These are phyloP conservation scores for Torymus tubicola DNA, from an alignment of 2,888 invertebrate species.

Conservation along the genomic window DNA sequence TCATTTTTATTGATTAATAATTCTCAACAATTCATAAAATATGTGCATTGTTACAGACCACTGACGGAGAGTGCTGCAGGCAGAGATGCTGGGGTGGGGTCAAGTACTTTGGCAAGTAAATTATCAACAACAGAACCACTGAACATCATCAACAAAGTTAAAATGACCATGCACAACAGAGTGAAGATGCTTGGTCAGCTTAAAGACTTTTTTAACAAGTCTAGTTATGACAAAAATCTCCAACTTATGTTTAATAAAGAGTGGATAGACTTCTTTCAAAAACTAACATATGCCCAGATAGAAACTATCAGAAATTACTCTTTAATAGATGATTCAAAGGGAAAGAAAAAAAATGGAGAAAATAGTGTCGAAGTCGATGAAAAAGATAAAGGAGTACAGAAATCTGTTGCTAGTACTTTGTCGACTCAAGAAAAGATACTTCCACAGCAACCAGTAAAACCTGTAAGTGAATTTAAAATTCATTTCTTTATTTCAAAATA, in stretches of 20 bases:
- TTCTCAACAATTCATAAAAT: slow-evolving; percentile 8
- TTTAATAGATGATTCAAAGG: slow-evolving; percentile 56
- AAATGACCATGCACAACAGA: slow-evolving; percentile 75
- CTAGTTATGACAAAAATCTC: slow-evolving; percentile 75
- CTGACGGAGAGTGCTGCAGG: slow-evolving; percentile 62
- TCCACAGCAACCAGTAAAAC: slow-evolving; percentile 42
- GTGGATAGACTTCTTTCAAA: slow-evolving; percentile 78
- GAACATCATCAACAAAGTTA: slow-evolving; percentile 63
- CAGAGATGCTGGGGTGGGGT: slow-evolving; percentile 61
- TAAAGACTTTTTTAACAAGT: slow-evolving; percentile 76
- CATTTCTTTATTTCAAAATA: too few species aligned
- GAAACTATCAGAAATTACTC: slow-evolving; percentile 67
- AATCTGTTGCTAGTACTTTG: slow-evolving; percentile 50
- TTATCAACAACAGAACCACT: slow-evolving; percentile 61
- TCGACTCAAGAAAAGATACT: slow-evolving; percentile 31
- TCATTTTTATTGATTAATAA: slow-evolving; percentile 9
- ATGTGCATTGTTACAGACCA: slow-evolving; percentile 65
- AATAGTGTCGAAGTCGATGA: slow-evolving; percentile 43
- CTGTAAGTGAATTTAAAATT: slow-evolving; percentile 27
- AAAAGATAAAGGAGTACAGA: slow-evolving; percentile 39
- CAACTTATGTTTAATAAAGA: slow-evolving; percentile 77
- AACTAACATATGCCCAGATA: slow-evolving; percentile 72
- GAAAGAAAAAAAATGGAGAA: slow-evolving; percentile 46
- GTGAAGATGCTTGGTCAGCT: slow-evolving; percentile 77
- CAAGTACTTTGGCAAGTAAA: slow-evolving; percentile 61